Evolutionary conservation across 2,113 vertebrate species (phyloP), one percentile per base, ranked within the genome.

Genomic region (Abramis brama): DNA sequence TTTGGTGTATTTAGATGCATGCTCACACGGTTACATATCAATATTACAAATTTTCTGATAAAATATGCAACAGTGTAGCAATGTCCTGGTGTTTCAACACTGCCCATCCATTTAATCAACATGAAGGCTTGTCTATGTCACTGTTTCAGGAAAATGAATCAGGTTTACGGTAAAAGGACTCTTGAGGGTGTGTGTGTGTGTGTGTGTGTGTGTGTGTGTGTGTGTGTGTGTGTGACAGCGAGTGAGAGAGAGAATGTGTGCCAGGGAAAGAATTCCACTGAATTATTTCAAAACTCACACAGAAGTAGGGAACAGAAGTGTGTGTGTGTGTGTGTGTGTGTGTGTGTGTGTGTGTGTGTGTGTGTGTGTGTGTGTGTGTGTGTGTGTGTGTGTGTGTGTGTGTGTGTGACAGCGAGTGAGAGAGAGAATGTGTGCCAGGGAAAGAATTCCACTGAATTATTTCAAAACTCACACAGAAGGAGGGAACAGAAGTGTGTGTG

Each of bases 231-330:
- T 12, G 85, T 87, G 76, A 75, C 66, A 80, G 86, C 23, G 15
- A 70, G 64, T 59, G 86, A 71, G 43, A 75, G 60, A 75, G 81
- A 68, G 59, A 74, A 45, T 59, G 86, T 60, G 30, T 47, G 47
- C 43, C 23, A 80, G 27, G 68, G 57, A 78, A 62, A 82, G 57
- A 84, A 27, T 50, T 4, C 33, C 62, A 83, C 71, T 82, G 47
- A 86, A 82, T 76, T 43, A 86, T 87, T 84, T 86, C 55, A 83
- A 81, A 89, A 78, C 76, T 47, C 43, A 15, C 66, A 39, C 68
- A 88, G 91, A 93, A 92, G 94, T 91, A 94, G 93, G 92, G 68
- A 86, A 88, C 87, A 91, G 87, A 89, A 87, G 13, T 15, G 13
- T 50, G 47, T 2, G 9, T 45, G 6, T 1, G 39, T 43, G 39